phyloP scores from a whole-genome alignment of 2,888 invertebrate genomes.

The Griposia aprilina region DNA sequence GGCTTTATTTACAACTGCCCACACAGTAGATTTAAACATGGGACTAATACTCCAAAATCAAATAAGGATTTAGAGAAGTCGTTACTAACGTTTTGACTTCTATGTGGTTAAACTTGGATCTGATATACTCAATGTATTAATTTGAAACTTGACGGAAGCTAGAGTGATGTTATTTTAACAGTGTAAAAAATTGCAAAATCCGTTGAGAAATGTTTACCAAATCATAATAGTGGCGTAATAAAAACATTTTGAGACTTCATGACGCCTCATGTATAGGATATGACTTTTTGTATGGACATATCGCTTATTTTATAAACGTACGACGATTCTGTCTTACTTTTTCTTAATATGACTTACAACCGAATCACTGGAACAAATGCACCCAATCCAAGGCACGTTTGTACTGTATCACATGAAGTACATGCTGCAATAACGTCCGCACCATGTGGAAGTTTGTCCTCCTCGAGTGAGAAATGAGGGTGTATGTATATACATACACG shows the following conservation, averaged over 20 bases:
- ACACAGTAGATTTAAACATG: constrained; percentile 27
- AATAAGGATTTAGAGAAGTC: constrained; percentile 18
- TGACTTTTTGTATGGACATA: not conserved
- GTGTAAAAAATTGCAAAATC: not conserved
- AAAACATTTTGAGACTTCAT: not conserved
- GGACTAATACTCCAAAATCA: constrained; percentile 30
- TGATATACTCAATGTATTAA: not conserved
- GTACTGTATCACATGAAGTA: constrained; percentile 46
- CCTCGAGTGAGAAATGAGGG: constrained; percentile 53
- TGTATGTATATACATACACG: constrained; percentile 43
- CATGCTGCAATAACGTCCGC: constrained; percentile 47
- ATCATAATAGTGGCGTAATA: not conserved
- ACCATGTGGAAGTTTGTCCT: constrained; percentile 51
- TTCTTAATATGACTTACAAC: constrained; percentile 8
- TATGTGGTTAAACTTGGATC: not conserved
- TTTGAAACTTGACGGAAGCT: not conserved
- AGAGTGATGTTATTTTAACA: not conserved
- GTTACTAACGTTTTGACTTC: not conserved
- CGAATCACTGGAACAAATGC: constrained; percentile 2
- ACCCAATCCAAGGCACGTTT: constrained; percentile 28
- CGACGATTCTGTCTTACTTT: constrained; percentile 5
- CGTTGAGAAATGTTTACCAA: not conserved
- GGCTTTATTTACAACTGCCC: constrained; percentile 58
- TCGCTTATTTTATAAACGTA: not conserved
- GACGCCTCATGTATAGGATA: too few relatives aligned